phyloP scores from a whole-genome alignment of 2,797 vertebrate genomes.

The Simalia tracyae region DNA sequence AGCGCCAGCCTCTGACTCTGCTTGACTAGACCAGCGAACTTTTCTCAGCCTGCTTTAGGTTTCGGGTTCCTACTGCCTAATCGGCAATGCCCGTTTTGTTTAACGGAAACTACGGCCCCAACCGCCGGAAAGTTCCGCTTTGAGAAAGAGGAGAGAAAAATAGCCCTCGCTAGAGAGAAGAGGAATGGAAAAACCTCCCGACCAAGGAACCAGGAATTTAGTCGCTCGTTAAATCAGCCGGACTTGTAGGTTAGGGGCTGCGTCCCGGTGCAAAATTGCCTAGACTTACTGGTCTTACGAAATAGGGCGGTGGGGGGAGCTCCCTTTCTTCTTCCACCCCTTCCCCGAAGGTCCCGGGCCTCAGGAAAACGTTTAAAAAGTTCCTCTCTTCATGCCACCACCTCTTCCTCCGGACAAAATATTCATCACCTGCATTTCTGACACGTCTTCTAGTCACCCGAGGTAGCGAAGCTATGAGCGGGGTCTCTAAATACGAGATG shows the following conservation, averaged over 20 bases:
- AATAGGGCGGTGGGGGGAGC: neutral
- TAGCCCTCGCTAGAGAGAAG: neutral
- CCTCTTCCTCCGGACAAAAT: neutral
- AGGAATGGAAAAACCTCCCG: neutral
- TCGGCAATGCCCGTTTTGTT: neutral
- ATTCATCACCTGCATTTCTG: neutral
- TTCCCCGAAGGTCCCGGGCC: neutral
- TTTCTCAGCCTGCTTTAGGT: neutral
- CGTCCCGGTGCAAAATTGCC: neutral
- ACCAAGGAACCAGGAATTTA: neutral
- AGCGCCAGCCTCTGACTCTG: neutral
- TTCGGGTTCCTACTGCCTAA: neutral
- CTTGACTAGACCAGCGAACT: neutral
- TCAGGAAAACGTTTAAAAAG: neutral
- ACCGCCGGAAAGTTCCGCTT: neutral
- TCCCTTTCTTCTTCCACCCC: neutral
- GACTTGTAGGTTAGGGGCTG: neutral
- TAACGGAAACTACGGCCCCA: neutral
- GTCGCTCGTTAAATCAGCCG: neutral
- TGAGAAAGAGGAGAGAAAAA: neutral
- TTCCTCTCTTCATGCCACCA: neutral
- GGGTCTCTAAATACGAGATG: neutral
- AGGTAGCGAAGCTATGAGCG: neutral
- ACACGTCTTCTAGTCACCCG: neutral
- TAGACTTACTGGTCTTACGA: neutral